Base-by-base conservation (phyloP, 1,140 invertebrate species). In the Wiebesia pumilae region DNA sequence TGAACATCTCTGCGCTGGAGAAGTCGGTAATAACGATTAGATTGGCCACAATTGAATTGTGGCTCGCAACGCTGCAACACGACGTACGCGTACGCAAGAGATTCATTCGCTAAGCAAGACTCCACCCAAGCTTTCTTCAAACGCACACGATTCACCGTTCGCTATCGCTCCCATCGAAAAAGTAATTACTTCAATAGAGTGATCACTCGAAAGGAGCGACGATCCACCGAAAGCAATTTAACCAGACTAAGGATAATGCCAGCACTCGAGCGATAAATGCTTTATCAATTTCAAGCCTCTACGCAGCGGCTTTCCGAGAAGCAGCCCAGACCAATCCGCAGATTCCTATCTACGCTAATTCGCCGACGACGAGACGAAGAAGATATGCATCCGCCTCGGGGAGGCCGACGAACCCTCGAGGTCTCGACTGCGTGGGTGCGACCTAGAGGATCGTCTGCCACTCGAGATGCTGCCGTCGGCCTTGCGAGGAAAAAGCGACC, bases 341-440 rank as follows among this genome's bases (percentile, higher is more conserved):
- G 71, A 84, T 84, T 77, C 38, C 71, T 77, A 84, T 84, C 82
- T 30, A 43, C 67, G 71, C 54, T 84, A 54, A 84, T 84, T 84
- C 82, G 54, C 24, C 30, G 79, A 27, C 79, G n/a, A 12, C 54
- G 73, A 35, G 47, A 33, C 62, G 30, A 1, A 27, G 30, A 21
- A 40, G 62, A 81, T 51, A 35, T n/a, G 6, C 27, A 71, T 30
- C 54, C 58, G 51, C 19, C 33, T n/a, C n/a, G 27, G 81, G 27
- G 19, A 35, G 81, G 62, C 21, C 40, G 47, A 35, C n/a, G 43
- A 58, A 58, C 43, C 43, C 67, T 69, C 81, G 33, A n/a, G 54
- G 16, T 14, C 9, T 67, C 24, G 33, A 33, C 2, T 35, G n/a
- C n/a, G 43, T n/a, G 43, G 35, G 33, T 14, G 69, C 19, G 14